Evolutionary conservation across 2,888 invertebrate species (phyloP).

Genomic region (Tanytarsus gracilentus): DNA sequence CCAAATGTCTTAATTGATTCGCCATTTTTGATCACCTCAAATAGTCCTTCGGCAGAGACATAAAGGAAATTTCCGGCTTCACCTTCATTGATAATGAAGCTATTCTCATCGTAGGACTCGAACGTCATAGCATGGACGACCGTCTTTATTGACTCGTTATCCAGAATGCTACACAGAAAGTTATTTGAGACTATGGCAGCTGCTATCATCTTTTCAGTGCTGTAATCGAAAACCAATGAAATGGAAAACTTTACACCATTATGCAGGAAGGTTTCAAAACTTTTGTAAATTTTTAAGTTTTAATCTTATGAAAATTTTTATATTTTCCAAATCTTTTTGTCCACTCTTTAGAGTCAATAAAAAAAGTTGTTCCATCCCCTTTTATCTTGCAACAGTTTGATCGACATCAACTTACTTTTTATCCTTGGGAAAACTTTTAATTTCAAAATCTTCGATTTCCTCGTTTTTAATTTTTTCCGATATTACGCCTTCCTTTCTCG

Average conservation of each 20-base stretch:
- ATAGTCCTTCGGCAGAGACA: constrained; percentile 76
- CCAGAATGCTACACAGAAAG: constrained; percentile 68
- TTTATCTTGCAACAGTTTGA: neutral
- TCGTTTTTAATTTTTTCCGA: constrained; percentile 45
- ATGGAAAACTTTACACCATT: constrained; percentile 10
- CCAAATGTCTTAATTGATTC: constrained; percentile 69
- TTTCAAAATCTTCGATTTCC: constrained; percentile 43
- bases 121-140: constrained; percentile 78
- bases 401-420: constrained; percentile 43
- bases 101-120: constrained; percentile 55
- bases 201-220: constrained; percentile 55
- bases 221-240: constrained; percentile 33
- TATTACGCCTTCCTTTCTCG: constrained; percentile 47
- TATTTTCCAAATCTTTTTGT: too few relatives aligned
- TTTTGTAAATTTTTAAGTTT: too few relatives aligned
- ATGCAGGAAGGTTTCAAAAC: too few relatives aligned
- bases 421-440: constrained; percentile 50
- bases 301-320: too few relatives aligned
- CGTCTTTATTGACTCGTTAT: constrained; percentile 61
- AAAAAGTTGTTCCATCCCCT: too few relatives aligned
- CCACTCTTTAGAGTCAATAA: too few relatives aligned
- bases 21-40: constrained; percentile 75
- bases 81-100: constrained; percentile 68
- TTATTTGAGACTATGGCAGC: constrained; percentile 70
- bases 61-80: constrained; percentile 79